phyloP scores from a whole-genome alignment of 2,888 invertebrate genomes.

The Hermodice carunculata region DNA sequence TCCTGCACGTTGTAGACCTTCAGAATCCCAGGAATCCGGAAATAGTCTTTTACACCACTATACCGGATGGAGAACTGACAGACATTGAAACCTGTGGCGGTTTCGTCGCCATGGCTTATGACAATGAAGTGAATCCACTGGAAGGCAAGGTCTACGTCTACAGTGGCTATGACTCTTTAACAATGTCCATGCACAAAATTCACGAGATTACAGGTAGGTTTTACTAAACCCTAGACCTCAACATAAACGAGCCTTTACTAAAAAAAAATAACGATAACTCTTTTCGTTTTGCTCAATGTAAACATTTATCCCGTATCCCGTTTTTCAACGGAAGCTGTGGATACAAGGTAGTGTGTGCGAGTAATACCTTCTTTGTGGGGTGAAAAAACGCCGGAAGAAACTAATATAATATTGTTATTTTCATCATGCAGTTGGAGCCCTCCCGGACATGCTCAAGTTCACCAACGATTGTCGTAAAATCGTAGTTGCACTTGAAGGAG shows the following conservation, averaged over 20 bases:
- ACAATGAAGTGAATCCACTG: constrained; percentile 31
- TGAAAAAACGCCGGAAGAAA: no score
- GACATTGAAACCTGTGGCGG: constrained; percentile 52
- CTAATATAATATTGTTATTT: no score
- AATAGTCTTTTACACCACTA: constrained; percentile 24
- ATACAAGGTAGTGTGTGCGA: no score
- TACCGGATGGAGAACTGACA: constrained; percentile 43
- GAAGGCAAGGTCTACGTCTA: constrained; percentile 11
- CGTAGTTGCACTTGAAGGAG: constrained; percentile 50
- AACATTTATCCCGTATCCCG: no score
- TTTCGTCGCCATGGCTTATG: constrained; percentile 44
- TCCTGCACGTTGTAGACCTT: constrained; percentile 49
- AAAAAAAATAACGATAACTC: no score
- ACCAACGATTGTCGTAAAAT: constrained; percentile 45
- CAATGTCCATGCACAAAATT: neutral
- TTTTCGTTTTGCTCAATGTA: no score
- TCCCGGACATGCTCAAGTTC: constrained; percentile 48
- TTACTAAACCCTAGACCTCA: no score
- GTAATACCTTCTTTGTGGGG: no score
- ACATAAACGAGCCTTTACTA: no score
- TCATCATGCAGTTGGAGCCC: constrained; percentile 44
- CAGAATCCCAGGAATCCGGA: constrained; percentile 38
- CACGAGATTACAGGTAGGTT: neutral
- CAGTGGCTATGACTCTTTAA: neutral
- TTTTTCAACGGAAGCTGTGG: no score